Conservation (phyloP, 1,140 invertebrate species). For the Geopemphigus sp. region DNA sequence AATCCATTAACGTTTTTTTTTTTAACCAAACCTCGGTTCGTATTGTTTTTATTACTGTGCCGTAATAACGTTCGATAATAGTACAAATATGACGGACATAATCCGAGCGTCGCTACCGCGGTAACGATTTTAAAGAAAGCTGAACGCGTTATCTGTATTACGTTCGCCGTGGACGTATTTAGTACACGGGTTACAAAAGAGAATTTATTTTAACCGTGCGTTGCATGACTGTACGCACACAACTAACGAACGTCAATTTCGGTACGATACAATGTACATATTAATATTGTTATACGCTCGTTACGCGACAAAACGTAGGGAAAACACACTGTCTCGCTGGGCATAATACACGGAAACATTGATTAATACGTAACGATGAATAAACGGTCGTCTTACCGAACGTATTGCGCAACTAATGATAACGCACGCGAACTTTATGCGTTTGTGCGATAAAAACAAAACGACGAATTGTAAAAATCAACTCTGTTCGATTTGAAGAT, state of each 20-base stretch:
- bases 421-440: too few relatives aligned
- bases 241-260: background rate
- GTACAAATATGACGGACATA: background rate
- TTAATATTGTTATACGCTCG: background rate
- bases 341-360: too few relatives aligned
- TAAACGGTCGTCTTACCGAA: too few relatives aligned
- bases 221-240: background rate
- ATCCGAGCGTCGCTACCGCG: background rate
- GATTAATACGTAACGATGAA: too few relatives aligned
- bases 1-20: too few relatives aligned
- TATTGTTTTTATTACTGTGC: background rate
- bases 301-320: background rate
- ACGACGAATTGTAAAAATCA: too few relatives aligned
- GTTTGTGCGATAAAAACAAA: too few relatives aligned
- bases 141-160: background rate
- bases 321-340: background rate
- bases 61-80: background rate
- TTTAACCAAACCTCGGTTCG: too few relatives aligned
- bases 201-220: background rate
- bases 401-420: too few relatives aligned
- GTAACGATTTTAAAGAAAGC: background rate
- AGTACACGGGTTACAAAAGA: background rate
- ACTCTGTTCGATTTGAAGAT: too few relatives aligned
- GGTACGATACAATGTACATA: too few relatives aligned
- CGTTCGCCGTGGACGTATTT: background rate